phyloP scores from a whole-genome alignment of 2,888 invertebrate species.

The Temnothorax unifasciatus region DNA sequence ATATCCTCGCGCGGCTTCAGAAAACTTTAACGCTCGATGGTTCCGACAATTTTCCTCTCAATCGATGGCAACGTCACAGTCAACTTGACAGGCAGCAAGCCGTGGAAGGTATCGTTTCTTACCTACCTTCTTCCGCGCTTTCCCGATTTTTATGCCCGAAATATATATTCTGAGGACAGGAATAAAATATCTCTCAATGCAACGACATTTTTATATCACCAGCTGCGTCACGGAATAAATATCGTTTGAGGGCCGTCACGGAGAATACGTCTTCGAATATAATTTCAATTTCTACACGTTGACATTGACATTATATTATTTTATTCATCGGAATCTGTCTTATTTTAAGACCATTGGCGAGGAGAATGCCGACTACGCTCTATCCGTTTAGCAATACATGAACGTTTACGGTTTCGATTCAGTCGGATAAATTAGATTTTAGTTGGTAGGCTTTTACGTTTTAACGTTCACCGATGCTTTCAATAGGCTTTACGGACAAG shows the following conservation, averaged over 20 bases:
- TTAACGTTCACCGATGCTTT: constrained; percentile 32
- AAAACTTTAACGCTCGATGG: constrained; percentile 53
- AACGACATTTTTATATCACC: constrained; percentile 41
- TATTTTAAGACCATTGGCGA: neutral
- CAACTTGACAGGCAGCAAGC: constrained; percentile 42
- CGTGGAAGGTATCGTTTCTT: constrained; percentile 17
- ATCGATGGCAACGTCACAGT: constrained; percentile 49
- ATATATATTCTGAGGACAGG: constrained; percentile 26
- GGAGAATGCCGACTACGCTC: neutral
- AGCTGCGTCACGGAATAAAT: constrained; percentile 26
- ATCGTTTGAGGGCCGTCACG: constrained; percentile 21
- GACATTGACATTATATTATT: constrained; percentile 9
- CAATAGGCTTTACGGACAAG: constrained; percentile 5
- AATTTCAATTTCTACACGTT: constrained; percentile 15
- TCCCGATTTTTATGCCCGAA: constrained; percentile 33
- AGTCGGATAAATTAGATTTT: constrained; percentile 26
- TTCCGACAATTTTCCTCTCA: constrained; percentile 50
- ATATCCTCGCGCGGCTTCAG: constrained; percentile 58
- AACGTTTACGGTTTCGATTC: constrained; percentile 15
- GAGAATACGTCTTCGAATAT: neutral
- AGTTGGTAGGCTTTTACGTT: constrained; percentile 1
- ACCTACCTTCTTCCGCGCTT: constrained; percentile 13
- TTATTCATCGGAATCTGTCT: neutral
- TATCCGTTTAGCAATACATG: neutral
- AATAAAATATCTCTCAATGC: constrained; percentile 38